Base-by-base conservation (phyloP, 2,888 invertebrate species). In the Ceraclea dissimilis region DNA sequence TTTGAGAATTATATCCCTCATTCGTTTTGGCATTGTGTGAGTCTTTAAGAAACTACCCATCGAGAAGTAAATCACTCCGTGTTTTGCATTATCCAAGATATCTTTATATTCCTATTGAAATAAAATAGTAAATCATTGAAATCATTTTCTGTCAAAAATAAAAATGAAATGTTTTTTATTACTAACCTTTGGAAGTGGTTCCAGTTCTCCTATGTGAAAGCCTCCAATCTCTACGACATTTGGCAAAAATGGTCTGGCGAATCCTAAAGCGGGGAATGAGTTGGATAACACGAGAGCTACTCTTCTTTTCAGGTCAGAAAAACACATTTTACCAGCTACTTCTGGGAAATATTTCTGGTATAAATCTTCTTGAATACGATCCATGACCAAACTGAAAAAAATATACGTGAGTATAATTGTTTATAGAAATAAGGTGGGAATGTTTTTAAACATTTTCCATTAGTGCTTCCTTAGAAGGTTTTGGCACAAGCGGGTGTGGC, bases 31-130 rank as follows among this genome's bases (percentile, higher is more conserved):
- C 58, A 78, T 66, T 1, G 66, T 63, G n/a, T 66, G 69, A 49
- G 73, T 71, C 49, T 67, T 69, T 8, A 76, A 53, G 39, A 70
- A 71, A 0, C 76, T 72, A 0, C 79, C 79, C 70, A 79, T 67
- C 53, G 78, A 78, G 64, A 79, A 79, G 65, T 72, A 75, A 43
- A 79, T 70, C 0, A 75, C 72, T 1, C 79, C 79, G 49, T 76
- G 51, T 54, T 70, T 69, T 0, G 78, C 67, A 2, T 65, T 64
- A 49, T 77, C 73, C 65, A 78, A 65, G 10, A 72, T 64, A 51
- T 68, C 68, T 65, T 74, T 66, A 2, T 77, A 63, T 58, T 71
- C 69, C 73, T 74, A 62, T 54, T 33, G 67, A 60, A 57, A 64
- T 74, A 13, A 21, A 2, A 49, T 6, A 4, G 22, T 22, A 26